Percentiles rank a stretch among this genome's conserved stretches.
Conservation (phyloP, 2,113 vertebrate species). For the Cinclus cinclus region DNA sequence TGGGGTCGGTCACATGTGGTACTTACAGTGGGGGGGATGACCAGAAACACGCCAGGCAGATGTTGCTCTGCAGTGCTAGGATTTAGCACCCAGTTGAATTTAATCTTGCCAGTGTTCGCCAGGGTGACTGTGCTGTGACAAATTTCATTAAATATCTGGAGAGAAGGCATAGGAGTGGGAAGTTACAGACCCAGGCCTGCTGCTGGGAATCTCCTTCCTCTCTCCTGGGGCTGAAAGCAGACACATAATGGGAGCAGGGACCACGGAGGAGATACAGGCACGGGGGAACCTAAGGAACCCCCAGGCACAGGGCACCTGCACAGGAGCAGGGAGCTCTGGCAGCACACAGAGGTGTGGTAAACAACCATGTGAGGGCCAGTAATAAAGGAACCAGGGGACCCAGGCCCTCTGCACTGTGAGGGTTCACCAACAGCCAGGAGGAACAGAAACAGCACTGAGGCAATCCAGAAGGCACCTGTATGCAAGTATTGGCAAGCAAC, state of each 20-base stretch:
- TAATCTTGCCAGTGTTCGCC: conserved; percentile 78
- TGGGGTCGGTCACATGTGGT: too few species aligned
- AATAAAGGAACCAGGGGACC: neutral
- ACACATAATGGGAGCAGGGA: neutral
- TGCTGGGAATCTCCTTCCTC: neutral
- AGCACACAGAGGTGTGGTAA: neutral
- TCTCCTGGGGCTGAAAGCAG: neutral
- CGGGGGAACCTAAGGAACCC: neutral
- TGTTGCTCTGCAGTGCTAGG: too few species aligned
- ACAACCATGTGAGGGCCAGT: neutral
- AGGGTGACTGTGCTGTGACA: conserved; percentile 71
- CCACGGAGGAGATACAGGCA: fast-evolving
- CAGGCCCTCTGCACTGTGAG: neutral
- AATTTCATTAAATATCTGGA: conserved; percentile 77
- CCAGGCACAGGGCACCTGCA: neutral
- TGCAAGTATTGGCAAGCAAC: neutral
- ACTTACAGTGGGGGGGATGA: too few species aligned
- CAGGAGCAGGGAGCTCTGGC: neutral
- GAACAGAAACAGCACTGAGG: neutral
- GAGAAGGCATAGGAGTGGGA: neutral
- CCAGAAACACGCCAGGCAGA: too few species aligned
- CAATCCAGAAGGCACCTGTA: neutral
- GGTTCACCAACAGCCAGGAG: neutral
- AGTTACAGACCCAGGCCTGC: neutral
- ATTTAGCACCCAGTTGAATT: too few species aligned